Conservation (phyloP, 1,140 invertebrate genomes). For the Tetramorium parvispinum region DNA sequence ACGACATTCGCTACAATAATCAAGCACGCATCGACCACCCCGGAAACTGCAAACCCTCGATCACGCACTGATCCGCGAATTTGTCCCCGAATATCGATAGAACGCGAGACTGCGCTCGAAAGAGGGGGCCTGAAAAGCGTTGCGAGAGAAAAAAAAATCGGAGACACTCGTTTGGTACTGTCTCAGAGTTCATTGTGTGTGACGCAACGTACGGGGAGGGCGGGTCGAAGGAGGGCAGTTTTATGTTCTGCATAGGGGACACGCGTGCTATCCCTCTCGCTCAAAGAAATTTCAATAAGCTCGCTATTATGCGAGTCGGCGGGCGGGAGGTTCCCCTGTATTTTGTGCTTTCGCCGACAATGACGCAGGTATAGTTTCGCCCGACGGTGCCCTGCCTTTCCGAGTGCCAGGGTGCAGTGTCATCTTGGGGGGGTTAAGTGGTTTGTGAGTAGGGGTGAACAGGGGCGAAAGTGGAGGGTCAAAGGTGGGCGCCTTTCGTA, state of each 20-base stretch:
- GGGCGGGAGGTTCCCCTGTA: conserved; percentile 64
- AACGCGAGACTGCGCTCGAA: conserved; percentile 53
- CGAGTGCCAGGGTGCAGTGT: conserved; percentile 73
- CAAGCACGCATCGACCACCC: not conserved
- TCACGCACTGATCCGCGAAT: conserved; percentile 39
- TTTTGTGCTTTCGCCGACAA: conserved; percentile 71
- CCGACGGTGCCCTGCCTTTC: conserved; percentile 40
- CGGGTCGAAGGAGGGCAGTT: conserved; percentile 59
- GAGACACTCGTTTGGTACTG: conserved; percentile 60
- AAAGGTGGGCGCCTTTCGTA: conserved; percentile 53
- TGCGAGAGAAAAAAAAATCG: conserved; percentile 48
- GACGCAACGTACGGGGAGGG: conserved; percentile 37
- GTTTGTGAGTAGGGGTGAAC: conserved; percentile 60
- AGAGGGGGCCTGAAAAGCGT: conserved; percentile 38
- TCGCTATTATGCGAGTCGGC: conserved; percentile 73
- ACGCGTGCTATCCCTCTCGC: conserved; percentile 64
- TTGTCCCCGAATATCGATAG: conserved; percentile 39
- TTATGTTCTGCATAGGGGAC: conserved; percentile 14
- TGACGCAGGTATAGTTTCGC: conserved; percentile 69
- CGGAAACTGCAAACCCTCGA: conserved; percentile 36
- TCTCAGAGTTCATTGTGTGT: conserved; percentile 63
- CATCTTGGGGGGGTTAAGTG: conserved; percentile 80
- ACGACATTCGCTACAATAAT: conserved; percentile 10
- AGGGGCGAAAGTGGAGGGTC: conserved; percentile 47
- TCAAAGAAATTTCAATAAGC: conserved; percentile 82